phyloP scores from a whole-genome alignment of 2,888 invertebrate genomes.

The Ophraella communa region DNA sequence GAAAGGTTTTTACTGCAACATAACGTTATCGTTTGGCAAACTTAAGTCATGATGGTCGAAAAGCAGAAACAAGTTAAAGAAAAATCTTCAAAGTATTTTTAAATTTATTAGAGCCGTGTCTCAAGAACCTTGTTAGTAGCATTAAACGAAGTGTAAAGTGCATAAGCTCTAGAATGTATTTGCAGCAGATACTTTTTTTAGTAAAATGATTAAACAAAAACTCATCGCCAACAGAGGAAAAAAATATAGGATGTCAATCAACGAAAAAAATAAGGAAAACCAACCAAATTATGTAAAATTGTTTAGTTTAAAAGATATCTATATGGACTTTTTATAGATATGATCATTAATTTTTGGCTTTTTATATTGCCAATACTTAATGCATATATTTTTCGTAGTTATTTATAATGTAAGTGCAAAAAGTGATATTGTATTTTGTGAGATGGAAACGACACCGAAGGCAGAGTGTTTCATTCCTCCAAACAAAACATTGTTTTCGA shows the following conservation, averaged over 20 bases:
- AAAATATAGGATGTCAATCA: slow-evolving; percentile 21
- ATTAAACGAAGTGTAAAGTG: slow-evolving; percentile 22
- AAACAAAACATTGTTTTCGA: no score
- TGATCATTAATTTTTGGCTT: no score
- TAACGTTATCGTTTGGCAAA: neutral
- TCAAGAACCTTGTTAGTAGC: slow-evolving; percentile 6
- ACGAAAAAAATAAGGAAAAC: neutral
- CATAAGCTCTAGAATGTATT: slow-evolving; percentile 15
- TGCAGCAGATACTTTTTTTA: neutral
- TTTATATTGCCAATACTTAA: no score
- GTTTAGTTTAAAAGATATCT: neutral
- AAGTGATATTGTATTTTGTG: no score
- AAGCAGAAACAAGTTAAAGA: neutral
- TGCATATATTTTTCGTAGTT: no score
- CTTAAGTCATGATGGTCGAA: neutral
- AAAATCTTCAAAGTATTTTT: neutral
- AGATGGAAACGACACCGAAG: no score
- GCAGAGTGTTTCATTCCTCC: no score
- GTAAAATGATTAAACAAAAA: slow-evolving; percentile 12
- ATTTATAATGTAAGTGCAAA: no score
- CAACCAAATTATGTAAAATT: slow-evolving; percentile 10
- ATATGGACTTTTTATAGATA: neutral
- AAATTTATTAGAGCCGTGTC: neutral
- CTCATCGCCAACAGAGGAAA: slow-evolving; percentile 12
- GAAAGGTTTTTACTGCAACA: neutral